Evolutionary conservation across 1,140 invertebrate genomes (phyloP), one percentile per base, ranked within the genome.

Genomic region (Frieseomelitta varia): DNA sequence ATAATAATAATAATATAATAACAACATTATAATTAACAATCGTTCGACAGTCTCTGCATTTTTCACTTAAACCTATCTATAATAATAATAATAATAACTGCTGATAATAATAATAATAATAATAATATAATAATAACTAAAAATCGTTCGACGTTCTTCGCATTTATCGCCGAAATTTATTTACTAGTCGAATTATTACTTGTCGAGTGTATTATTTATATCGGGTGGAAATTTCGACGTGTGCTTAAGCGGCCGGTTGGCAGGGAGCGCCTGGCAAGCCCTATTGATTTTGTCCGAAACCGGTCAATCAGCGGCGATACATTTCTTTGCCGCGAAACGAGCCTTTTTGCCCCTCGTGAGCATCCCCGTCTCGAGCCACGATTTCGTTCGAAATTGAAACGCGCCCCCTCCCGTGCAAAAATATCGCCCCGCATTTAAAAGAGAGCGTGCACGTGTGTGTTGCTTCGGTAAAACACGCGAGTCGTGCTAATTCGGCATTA

Each of bases 281-380:
- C 81, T 89, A 89, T 89, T 89, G 88, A 90, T 90, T 90, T 79
- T 67, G 65, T 80, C 75, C 61, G 87, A 89, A 87, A 86, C 81
- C 63, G 85, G 81, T 90, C 88, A 84, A 89, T 90, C 87, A 71
- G 85, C 58, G 56, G 27, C 69, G 81, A 88, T 81, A 87, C 78
- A 87, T 81, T 88, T 86, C 86, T 88, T 88, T 79, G 75, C 71
- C 53, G 79, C 58, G 55, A 88, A 82, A 78, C 79, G 68, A 82
- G 27, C 55, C 73, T 78, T 88, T 83, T 76, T 74, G 17, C 65
- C 75, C 19, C 8, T 17, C 2, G 6, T 6, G 19, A 61, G 19
- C n/a, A 24, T 55, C n/a, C 3, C 21, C 21, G 53, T 69, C 67
- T 61, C 17, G 3, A 24, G 21, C 19, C 14, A n/a, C 30, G 47